Conservation (phyloP, 2,888 invertebrate genomes). For the Hylaea fasciaria region DNA sequence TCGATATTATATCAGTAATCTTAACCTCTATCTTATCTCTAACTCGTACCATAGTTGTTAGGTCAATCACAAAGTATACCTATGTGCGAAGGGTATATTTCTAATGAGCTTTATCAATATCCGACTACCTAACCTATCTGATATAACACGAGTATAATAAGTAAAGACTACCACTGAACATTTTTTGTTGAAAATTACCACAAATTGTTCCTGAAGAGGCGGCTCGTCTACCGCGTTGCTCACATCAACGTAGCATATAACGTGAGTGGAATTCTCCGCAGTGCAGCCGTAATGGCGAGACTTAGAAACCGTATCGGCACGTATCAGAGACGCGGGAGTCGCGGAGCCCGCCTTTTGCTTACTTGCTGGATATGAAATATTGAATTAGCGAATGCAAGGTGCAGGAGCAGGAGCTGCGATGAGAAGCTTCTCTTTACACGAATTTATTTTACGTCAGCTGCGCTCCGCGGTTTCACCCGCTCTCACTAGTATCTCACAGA, state of each 20-base stretch:
- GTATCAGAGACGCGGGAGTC: conserved; percentile 21
- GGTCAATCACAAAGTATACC: too few species aligned
- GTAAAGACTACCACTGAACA: neutral
- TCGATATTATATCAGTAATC: too few species aligned
- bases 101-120: too few species aligned
- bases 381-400: conserved; percentile 28
- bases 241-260: conserved; percentile 13
- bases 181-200: neutral
- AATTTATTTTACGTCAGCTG: too few species aligned
- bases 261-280: conserved; percentile 21
- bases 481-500: too few species aligned
- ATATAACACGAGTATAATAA: too few species aligned
- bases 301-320: conserved; percentile 42
- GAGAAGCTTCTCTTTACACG: neutral
- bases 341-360: conserved; percentile 24
- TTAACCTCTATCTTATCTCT: too few species aligned
- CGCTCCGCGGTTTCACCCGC: too few species aligned
- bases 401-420: neutral
- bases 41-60: too few species aligned
- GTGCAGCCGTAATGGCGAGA: conserved; percentile 18
- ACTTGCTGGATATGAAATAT: conserved; percentile 37
- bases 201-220: neutral
- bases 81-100: too few species aligned
- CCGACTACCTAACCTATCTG: too few species aligned
- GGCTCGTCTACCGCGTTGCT: conserved; percentile 3